Conservation (phyloP, 1,140 invertebrate species). For the Dryas iulia region DNA sequence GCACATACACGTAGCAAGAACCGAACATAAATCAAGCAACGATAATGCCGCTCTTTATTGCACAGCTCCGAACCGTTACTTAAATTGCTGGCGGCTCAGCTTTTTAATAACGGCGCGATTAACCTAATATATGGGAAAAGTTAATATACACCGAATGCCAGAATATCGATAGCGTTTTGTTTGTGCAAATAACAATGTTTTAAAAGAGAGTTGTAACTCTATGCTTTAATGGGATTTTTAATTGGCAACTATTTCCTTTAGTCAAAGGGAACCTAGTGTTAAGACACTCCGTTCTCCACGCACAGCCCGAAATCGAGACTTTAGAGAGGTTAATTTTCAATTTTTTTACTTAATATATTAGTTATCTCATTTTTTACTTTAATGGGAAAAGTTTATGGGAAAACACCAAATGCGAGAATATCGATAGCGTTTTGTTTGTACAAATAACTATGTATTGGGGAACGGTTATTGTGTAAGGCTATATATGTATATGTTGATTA, state of each 20-base stretch:
- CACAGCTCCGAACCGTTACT: slow-evolving; percentile 6
- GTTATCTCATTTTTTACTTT: too few species aligned
- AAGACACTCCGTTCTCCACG: too few species aligned
- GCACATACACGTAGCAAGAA: not conserved
- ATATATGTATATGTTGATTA: too few species aligned
- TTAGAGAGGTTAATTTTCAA: too few species aligned
- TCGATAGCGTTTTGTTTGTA: too few species aligned
- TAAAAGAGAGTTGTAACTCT: not conserved
- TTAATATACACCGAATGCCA: slow-evolving; percentile 18
- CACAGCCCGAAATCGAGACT: too few species aligned
- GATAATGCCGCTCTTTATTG: slow-evolving; percentile 8
- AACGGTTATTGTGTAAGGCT: too few species aligned
- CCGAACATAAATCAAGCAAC: not conserved
- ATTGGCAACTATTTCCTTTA: not conserved
- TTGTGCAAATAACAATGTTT: slow-evolving; percentile 17
- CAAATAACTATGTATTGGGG: too few species aligned
- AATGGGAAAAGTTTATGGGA: too few species aligned
- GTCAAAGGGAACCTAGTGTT: too few species aligned
- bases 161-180: slow-evolving; percentile 21
- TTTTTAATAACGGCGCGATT: slow-evolving; percentile 27
- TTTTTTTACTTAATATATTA: too few species aligned
- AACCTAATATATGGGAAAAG: slow-evolving; percentile 21
- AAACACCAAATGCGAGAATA: too few species aligned
- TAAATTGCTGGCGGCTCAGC: slow-evolving; percentile 19
- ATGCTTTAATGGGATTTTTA: not conserved